Conservation (phyloP, 2,888 invertebrate genomes). For the Drosophila ezoana region DNA sequence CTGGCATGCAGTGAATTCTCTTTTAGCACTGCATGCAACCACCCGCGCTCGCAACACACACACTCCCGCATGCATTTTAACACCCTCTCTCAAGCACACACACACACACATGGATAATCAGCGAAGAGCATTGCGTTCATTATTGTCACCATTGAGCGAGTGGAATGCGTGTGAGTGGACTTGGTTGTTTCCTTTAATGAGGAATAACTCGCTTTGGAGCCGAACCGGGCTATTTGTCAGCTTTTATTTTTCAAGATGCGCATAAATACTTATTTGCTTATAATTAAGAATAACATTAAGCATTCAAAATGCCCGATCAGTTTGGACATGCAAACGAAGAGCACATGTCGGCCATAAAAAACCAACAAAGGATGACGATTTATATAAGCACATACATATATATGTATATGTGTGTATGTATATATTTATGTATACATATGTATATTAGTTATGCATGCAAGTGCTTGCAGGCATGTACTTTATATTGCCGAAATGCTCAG, state of each 20-base stretch:
- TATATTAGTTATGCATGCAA: slow-evolving; percentile 13
- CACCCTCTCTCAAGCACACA: slow-evolving; percentile 4
- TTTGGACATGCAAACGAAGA: slow-evolving; percentile 50
- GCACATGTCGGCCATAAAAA: slow-evolving; percentile 61
- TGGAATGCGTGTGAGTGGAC: slow-evolving; percentile 14
- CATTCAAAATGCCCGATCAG: slow-evolving; percentile 23
- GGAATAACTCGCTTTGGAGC: slow-evolving; percentile 19
- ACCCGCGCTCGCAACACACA: not conserved
- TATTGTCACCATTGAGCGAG: slow-evolving; percentile 28
- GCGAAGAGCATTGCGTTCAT: slow-evolving; percentile 19
- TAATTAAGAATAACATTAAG: slow-evolving; percentile 60
- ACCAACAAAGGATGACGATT: slow-evolving; percentile 46
- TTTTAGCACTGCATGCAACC: slow-evolving; percentile 10
- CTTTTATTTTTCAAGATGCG: slow-evolving; percentile 46
- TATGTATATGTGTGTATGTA: not conserved
- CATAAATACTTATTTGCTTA: slow-evolving; percentile 57
- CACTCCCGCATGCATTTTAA: too few species aligned
- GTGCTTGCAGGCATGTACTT: slow-evolving; percentile 14
- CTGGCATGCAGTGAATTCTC: slow-evolving; percentile 11
- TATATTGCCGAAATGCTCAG: slow-evolving; percentile 34
- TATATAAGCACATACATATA: not conserved
- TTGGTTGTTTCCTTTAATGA: slow-evolving; percentile 24
- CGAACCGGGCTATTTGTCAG: slow-evolving; percentile 37
- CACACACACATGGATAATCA: not conserved
- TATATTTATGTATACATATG: not conserved